Evolutionary conservation across 2,797 vertebrate genomes (phyloP).

Genomic region (Siniperca undulata): DNA sequence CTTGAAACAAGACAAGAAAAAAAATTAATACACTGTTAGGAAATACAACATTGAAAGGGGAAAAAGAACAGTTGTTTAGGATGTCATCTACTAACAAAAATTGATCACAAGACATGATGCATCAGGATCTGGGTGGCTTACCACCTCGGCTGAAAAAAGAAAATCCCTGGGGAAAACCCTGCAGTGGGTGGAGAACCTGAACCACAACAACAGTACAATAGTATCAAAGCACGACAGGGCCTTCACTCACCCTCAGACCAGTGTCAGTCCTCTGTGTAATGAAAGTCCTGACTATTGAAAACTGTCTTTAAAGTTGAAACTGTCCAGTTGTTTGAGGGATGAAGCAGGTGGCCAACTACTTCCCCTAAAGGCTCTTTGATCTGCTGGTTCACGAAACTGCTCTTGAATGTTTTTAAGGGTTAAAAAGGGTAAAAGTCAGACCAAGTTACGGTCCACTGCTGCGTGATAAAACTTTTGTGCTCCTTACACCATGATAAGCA

Average conservation of each 20-base stretch:
- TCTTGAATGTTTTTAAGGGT: constrained; percentile 11
- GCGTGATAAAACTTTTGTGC: background rate
- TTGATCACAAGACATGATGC: constrained; percentile 7
- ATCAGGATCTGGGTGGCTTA: constrained; percentile 30
- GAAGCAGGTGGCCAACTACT: background rate
- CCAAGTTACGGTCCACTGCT: background rate
- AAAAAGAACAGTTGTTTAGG: background rate
- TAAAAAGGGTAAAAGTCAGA: constrained; percentile 22
- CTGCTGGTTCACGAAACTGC: constrained; percentile 11
- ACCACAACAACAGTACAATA: constrained; percentile 43
- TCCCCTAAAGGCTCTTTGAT: background rate
- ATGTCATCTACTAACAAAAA: background rate
- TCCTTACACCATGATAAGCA: background rate
- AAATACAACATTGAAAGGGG: constrained; percentile 18
- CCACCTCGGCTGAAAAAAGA: constrained; percentile 25
- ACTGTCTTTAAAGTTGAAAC: background rate
- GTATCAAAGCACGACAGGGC: constrained; percentile 10
- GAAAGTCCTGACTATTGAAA: background rate
- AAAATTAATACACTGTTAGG: background rate
- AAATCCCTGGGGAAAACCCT: constrained; percentile 33
- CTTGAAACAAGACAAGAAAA: background rate
- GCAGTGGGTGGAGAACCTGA: constrained; percentile 18
- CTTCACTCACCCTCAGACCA: constrained; percentile 12
- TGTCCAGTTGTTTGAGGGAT: background rate
- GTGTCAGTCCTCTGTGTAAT: background rate